phyloP scores from a whole-genome alignment of 2,113 vertebrate genomes.

The Anarhynchus alexandrinus region DNA sequence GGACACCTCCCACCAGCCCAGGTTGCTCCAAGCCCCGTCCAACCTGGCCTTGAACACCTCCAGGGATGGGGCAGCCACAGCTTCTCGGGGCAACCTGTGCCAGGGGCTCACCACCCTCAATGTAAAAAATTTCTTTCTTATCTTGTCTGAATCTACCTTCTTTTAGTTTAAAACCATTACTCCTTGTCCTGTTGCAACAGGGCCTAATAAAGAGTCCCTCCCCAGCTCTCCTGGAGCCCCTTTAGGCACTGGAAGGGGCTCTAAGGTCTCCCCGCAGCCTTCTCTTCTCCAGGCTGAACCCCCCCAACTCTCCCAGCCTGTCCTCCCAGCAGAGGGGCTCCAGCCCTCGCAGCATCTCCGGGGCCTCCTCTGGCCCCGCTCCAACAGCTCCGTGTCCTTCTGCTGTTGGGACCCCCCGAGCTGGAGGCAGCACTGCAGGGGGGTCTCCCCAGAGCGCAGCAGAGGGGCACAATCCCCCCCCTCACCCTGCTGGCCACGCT shows the following conservation, averaged over 20 bases:
- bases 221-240: no score
- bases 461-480: neutral
- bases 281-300: neutral
- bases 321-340: neutral
- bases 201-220: neutral
- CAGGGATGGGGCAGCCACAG: neutral
- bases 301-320: neutral
- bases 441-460: rapidly evolving
- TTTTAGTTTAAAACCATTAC: neutral
- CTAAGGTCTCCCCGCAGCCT: neutral
- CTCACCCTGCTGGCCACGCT: rapidly evolving
- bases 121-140: no score
- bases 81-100: neutral
- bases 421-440: neutral
- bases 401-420: neutral
- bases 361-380: neutral
- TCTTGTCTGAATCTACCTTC: neutral
- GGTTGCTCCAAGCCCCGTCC: rapidly evolving
- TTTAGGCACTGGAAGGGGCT: neutral
- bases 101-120: rapidly evolving
- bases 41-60: neutral
- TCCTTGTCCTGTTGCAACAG: rapidly evolving
- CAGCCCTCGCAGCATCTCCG: rapidly evolving
- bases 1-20: neutral
- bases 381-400: neutral